Base-by-base conservation (phyloP, 1,140 invertebrate species). In the Pseudoatta argentina region DNA sequence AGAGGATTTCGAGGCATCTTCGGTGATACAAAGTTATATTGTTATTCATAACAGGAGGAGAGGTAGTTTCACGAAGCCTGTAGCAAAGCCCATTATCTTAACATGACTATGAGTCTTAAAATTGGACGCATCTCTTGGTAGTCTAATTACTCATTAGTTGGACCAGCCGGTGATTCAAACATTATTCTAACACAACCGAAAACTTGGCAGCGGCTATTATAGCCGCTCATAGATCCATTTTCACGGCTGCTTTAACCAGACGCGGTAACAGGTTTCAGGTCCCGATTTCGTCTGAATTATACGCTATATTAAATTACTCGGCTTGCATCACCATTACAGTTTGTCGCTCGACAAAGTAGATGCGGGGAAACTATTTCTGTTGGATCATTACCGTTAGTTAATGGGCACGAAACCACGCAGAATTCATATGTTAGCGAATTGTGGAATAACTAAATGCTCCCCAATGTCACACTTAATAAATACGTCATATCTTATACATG, bases 361-460 rank as follows among this genome's bases (percentile, higher is more conserved):
- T 73, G 77, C 39, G 64, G 63, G 57, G 21, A 55, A 69, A 61
- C 81, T 67, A 72, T 82, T 88, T 86, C 63, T 67, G 63, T 69
- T 39, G 87, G 69, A 66, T 83, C 85, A 89, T 91, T 91, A 91
- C 89, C 69, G 75, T 91, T 89, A 85, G 85, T 87, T 91, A 91
- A 91, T 87, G 85, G 85, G 34, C 18, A 66, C n/a, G 27, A 66
- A 48, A 48, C 67, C 24, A 51, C 81, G 55, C 66, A 77, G 63
- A 75, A 91, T 87, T 91, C 85, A 91, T 86, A 79, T 24, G 27
- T 82, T 44, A 59, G 63, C 55, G 39, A 85, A 87, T 83, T 59
- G 27, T 12, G 30, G 51, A 27, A 10, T 51, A 44, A 57, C 67
- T 57, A 75, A 89, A 34, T 55, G 10, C 16, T 85, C 21, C 24